phyloP scores from a whole-genome alignment of 2,113 vertebrate genomes.

The Danio rerio region DNA sequence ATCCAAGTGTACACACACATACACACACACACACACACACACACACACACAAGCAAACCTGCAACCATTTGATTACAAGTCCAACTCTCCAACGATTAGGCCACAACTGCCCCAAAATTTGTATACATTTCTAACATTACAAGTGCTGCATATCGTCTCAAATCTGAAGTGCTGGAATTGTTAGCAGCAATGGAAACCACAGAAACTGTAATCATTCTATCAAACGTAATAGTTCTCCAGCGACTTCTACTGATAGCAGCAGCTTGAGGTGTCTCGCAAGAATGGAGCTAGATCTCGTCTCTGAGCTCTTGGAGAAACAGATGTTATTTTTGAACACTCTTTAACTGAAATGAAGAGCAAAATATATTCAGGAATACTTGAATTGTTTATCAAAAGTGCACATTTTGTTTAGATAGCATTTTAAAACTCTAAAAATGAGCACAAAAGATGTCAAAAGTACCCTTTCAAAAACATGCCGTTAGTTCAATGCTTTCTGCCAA shows the following conservation, averaged over 20 bases:
- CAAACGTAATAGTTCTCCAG: conserved; percentile 28
- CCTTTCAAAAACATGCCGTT: too few species aligned
- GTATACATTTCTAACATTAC: neutral
- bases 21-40: too few species aligned
- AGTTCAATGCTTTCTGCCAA: too few species aligned
- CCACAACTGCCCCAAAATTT: too few species aligned
- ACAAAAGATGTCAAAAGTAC: neutral
- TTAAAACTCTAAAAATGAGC: neutral
- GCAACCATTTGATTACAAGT: too few species aligned
- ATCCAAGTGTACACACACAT: too few species aligned
- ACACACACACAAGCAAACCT: too few species aligned
- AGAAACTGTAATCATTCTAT: conserved; percentile 37
- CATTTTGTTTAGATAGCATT: neutral
- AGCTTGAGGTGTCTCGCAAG: conserved; percentile 17
- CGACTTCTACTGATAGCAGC: conserved; percentile 7
- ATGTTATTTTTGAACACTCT: conserved; percentile 17
- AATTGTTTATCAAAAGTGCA: neutral
- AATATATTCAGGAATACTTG: neutral
- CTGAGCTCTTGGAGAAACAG: neutral
- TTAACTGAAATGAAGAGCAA: neutral
- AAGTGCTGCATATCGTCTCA: neutral
- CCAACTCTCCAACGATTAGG: too few species aligned
- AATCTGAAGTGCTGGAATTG: neutral
- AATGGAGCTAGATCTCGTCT: neutral
- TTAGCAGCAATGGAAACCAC: neutral